Base-by-base conservation (phyloP, 2,113 vertebrate genomes). In the Panurus biarmicus region DNA sequence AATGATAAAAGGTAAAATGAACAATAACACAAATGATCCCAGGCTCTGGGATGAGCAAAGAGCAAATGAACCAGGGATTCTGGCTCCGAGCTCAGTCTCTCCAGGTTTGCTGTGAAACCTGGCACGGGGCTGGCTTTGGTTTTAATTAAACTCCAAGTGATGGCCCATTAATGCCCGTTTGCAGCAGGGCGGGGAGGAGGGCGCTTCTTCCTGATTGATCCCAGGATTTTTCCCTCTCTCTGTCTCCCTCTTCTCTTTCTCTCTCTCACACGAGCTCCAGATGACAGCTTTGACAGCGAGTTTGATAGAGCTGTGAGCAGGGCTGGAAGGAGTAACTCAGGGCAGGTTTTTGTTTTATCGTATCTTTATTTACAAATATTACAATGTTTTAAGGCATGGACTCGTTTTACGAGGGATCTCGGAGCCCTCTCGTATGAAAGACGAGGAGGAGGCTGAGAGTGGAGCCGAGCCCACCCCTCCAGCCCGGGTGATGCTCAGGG, bases 1-100 rank as follows among this genome's bases (percentile, higher is more conserved):
- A 16, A 38, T 38, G 21, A 42, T 7, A 14, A 47, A 69, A 1
- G 7, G 57, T 5, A 29, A 60, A 29, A 60, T 6, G 51, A 71
- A 28, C n/a, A n/a, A n/a, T 25, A n/a, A 14, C 67, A 26, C 1
- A 11, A 53, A 25, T 0, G 2, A n/a, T 6, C 21, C 33, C 33
- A 4, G 61, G 71, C 40, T 45, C 14, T 25, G 12, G 74, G 82
- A 8, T 0, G 40, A 1, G 36, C 25, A 15, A 11, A 13, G 50
- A 36, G 70, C 36, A 23, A 31, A 44, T 3, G 3, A 4, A 71
- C 5, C 6, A 3, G 1, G 26, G 66, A 26, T 17, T 36, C 20
- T 6, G 24, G 47, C 42, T 53, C 5, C 8, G 0, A 26, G 44
- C 44, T 38, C 38, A 1, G 11, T 0, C 69, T 25, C 61, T 31